Evolutionary conservation across 2,113 vertebrate species (phyloP).

Genomic region (Ivindomyrus marchei): DNA sequence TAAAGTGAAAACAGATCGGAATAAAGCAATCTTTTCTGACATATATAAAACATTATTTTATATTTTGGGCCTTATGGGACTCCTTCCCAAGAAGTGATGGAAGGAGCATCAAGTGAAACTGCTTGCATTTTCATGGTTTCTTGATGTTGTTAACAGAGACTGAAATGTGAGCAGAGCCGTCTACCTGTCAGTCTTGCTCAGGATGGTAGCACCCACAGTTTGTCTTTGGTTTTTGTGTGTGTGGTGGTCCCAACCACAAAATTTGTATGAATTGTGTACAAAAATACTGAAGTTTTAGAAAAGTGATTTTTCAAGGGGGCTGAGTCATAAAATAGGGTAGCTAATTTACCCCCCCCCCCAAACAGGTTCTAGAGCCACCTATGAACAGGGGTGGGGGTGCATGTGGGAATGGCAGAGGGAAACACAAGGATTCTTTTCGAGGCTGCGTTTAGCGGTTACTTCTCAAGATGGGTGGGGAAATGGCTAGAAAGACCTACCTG

Average conservation of each 20-base stretch:
- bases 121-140: neutral
- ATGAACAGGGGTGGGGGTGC: constrained; percentile 20
- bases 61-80: constrained; percentile 8
- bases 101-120: neutral
- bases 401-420: constrained; percentile 46
- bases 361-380: neutral
- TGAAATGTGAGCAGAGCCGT: neutral
- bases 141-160: neutral
- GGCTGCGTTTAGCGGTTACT: constrained; percentile 48
- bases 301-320: neutral
- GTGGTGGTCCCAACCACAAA: neutral
- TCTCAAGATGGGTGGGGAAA: constrained; percentile 49
- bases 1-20: constrained; percentile 36
- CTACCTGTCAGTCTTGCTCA: neutral
- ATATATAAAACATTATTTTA: constrained; percentile 22
- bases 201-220: neutral
- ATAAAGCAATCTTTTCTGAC: constrained; percentile 33
- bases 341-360: neutral
- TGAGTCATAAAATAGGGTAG: neutral
- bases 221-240: neutral
- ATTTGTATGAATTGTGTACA: neutral
- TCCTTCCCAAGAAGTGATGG: neutral
- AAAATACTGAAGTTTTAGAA: neutral
- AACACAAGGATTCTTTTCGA: constrained; percentile 44
- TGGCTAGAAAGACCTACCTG: constrained; percentile 41